phyloP scores from a whole-genome alignment of 2,113 vertebrate species.

The Sceloporus undulatus region DNA sequence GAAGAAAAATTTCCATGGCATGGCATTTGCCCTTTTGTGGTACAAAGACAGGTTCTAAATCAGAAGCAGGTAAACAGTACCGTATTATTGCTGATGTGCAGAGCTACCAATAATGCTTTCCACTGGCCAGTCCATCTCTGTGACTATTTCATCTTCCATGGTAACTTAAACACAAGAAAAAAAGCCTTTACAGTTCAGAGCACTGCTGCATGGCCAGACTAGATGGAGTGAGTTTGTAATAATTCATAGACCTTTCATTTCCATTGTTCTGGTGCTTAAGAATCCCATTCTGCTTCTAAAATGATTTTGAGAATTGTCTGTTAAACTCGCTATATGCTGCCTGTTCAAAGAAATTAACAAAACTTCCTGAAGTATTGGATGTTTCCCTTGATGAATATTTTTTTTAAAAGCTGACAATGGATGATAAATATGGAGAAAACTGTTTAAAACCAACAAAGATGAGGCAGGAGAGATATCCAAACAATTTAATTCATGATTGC shows the following conservation, averaged over 20 bases:
- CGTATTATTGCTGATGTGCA: slow-evolving; percentile 84
- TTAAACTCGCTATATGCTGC: slow-evolving; percentile 1
- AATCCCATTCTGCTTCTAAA: slow-evolving; percentile 85
- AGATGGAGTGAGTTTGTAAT: slow-evolving; percentile 85
- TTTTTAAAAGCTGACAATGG: background rate
- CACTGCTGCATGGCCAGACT: slow-evolving; percentile 70
- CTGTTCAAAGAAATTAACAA: slow-evolving; percentile 53
- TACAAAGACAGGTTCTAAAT: slow-evolving; percentile 81
- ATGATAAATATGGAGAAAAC: too few species aligned
- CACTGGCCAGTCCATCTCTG: slow-evolving; percentile 74
- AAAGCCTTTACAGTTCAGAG: slow-evolving; percentile 83
- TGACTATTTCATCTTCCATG: slow-evolving; percentile 93
- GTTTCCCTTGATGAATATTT: background rate
- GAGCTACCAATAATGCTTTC: slow-evolving; percentile 76
- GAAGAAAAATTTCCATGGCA: background rate
- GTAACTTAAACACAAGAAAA: slow-evolving; percentile 93
- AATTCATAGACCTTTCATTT: slow-evolving; percentile 88
- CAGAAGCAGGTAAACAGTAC: slow-evolving; percentile 74
- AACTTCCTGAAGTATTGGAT: background rate
- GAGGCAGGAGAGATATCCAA: background rate
- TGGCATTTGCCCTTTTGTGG: slow-evolving; percentile 79
- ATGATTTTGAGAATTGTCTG: slow-evolving; percentile 57
- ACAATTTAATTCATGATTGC: background rate
- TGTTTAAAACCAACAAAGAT: too few species aligned
- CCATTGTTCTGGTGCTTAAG: slow-evolving; percentile 84